Conservation (phyloP, 1,140 invertebrate species). For the Neodiprion fabricii region DNA sequence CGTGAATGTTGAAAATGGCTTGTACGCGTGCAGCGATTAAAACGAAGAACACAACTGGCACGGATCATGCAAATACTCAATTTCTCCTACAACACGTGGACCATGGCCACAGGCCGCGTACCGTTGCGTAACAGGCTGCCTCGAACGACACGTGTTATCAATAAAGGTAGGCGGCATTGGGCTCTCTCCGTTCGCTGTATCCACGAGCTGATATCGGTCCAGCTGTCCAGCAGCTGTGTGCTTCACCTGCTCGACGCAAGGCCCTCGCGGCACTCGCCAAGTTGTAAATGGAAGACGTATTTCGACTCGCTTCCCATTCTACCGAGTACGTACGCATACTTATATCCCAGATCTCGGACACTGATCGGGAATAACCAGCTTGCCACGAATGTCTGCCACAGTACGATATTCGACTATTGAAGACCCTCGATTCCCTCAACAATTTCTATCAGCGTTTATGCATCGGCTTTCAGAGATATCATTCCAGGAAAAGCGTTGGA, state of each 20-base stretch:
- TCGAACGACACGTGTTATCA: conserved; percentile 7
- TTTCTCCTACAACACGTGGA: too few species aligned
- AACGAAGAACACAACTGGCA: too few species aligned
- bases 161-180: conserved; percentile 5
- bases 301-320: neutral
- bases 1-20: too few species aligned
- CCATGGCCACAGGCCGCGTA: too few species aligned
- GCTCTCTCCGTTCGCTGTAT: conserved; percentile 19
- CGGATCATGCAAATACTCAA: too few species aligned
- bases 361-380: neutral
- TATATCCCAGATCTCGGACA: neutral
- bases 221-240: conserved; percentile 45
- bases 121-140: neutral
- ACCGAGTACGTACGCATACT: neutral
- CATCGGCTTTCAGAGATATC: neutral
- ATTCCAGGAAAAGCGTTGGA: neutral
- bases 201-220: conserved; percentile 41
- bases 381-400: neutral
- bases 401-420: too few species aligned
- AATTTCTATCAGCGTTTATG: neutral
- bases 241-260: conserved; percentile 39
- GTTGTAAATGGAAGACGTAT: conserved; percentile 2
- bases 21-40: too few species aligned
- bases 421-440: too few species aligned
- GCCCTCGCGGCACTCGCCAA: neutral